Evolutionary conservation across 1,140 invertebrate genomes (phyloP).

Genomic region (Drosophila sproati): DNA sequence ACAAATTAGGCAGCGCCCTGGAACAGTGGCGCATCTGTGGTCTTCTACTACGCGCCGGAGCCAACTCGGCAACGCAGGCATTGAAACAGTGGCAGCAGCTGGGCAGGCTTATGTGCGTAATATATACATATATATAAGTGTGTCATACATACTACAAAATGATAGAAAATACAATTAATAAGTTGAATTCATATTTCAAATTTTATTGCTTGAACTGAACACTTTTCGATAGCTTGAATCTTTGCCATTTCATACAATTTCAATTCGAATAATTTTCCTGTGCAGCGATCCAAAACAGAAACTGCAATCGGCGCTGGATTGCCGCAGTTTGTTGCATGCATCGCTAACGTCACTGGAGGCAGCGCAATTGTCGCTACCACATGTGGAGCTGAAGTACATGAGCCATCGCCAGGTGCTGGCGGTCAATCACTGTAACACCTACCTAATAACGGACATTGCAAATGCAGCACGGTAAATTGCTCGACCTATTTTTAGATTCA

Average conservation of each 20-base stretch:
- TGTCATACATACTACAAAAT: neutral
- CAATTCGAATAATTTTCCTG: neutral
- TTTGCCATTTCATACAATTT: too few relatives aligned
- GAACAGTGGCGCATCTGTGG: conserved; percentile 84
- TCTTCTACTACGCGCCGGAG: conserved; percentile 61
- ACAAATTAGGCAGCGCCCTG: conserved; percentile 76
- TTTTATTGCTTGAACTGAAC: too few relatives aligned
- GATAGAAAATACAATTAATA: too few relatives aligned
- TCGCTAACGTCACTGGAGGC: conserved; percentile 75
- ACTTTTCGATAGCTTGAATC: too few relatives aligned
- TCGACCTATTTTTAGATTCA: too few relatives aligned
- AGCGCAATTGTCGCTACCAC: conserved; percentile 75
- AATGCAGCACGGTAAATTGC: conserved; percentile 61
- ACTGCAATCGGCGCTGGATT: conserved; percentile 68
- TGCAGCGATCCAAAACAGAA: conserved; percentile 73
- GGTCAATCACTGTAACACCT: conserved; percentile 78
- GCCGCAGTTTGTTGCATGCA: conserved; percentile 72
- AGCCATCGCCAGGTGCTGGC: conserved; percentile 78
- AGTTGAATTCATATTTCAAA: too few relatives aligned
- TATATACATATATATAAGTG: neutral
- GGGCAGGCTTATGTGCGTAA: conserved; percentile 58
- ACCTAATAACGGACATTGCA: conserved; percentile 81
- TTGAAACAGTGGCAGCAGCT: conserved; percentile 72
- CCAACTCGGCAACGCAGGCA: conserved; percentile 71
- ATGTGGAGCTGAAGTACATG: conserved; percentile 78